Evolutionary conservation across 2,113 vertebrate species (phyloP).

Genomic region (Acinonyx jubatus): DNA sequence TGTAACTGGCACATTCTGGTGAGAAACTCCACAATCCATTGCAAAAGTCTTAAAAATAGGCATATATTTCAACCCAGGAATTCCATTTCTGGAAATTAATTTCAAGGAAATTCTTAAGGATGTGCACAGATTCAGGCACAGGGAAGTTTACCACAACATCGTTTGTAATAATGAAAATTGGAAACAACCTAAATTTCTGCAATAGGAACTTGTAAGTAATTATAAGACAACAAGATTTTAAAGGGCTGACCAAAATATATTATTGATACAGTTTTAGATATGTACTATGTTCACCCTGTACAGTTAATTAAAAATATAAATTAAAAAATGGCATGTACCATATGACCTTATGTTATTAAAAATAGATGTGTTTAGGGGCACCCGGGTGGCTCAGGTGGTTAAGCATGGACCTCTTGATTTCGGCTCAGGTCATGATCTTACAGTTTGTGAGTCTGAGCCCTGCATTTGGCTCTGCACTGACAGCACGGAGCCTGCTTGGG

Average conservation of each 20-base stretch:
- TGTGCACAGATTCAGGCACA: neutral
- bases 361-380: neutral
- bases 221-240: neutral
- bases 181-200: slow-evolving; percentile 54
- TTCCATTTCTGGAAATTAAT: slow-evolving; percentile 36
- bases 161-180: slow-evolving; percentile 32
- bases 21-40: neutral
- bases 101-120: slow-evolving; percentile 33
- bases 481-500: too few species aligned
- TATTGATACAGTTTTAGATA: neutral
- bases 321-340: neutral
- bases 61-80: neutral
- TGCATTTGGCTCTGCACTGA: too few species aligned
- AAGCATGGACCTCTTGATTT: too few species aligned
- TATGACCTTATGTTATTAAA: neutral
- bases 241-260: neutral
- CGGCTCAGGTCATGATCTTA: too few species aligned
- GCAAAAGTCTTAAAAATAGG: neutral
- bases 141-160: slow-evolving; percentile 24
- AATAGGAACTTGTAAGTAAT: neutral
- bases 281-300: neutral
- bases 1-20: neutral
- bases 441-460: too few species aligned
- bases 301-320: neutral
- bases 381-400: too few species aligned